These are phyloP conservation scores for Coenonympha glycerion DNA, from an alignment of 2,888 invertebrate species.

Conservation along the genomic window DNA sequence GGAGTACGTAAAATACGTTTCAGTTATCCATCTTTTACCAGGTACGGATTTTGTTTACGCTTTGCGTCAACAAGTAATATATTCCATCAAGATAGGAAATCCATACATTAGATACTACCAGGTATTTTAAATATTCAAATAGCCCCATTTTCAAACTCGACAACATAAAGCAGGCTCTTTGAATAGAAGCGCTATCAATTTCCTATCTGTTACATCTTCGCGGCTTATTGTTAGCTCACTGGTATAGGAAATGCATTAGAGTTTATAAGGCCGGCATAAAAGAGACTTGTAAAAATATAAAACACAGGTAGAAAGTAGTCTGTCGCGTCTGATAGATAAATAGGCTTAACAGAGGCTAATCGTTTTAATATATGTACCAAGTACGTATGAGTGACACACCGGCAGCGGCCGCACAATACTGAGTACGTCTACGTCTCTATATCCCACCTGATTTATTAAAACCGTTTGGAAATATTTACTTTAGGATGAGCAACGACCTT, in stretches of 20 bases:
- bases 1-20: too few relatives aligned
- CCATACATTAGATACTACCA: background rate
- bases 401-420: conserved; percentile 6
- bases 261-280: conserved; percentile 6
- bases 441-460: conserved; percentile 56
- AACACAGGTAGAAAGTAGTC: background rate
- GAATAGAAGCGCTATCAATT: background rate
- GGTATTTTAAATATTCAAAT: background rate
- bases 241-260: conserved; percentile 9
- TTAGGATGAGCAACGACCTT: conserved; percentile 38
- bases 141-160: background rate
- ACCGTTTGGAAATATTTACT: conserved; percentile 54
- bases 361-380: too few relatives aligned
- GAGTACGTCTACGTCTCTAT: conserved; percentile 26
- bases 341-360: conserved; percentile 20
- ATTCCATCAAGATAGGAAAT: background rate
- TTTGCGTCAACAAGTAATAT: background rate
- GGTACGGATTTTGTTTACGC: background rate
- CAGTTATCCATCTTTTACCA: too few relatives aligned
- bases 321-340: conserved; percentile 17
- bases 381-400: conserved; percentile 14
- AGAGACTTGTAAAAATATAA: background rate
- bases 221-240: background rate
- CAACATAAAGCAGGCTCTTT: background rate
- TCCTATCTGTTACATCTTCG: conserved; percentile 7